These are phyloP conservation scores for Petaurus breviceps DNA, from an alignment of 2,113 vertebrate species.

Conservation along the genomic window DNA sequence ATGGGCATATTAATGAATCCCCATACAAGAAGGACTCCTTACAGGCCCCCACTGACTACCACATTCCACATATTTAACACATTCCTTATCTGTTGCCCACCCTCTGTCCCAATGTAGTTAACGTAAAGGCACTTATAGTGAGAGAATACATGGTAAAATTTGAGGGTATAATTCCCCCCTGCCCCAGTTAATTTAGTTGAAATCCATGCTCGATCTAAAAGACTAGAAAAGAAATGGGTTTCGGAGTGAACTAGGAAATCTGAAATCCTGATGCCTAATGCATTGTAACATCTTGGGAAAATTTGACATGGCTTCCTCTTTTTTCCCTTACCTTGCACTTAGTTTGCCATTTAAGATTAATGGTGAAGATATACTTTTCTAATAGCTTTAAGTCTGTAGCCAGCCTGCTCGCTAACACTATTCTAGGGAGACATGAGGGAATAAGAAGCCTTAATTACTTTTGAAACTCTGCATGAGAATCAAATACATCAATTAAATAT, in stretches of 20 bases:
- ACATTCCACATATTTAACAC: slow-evolving; percentile 34
- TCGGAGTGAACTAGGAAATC: slow-evolving; percentile 47
- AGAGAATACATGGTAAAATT: too few species aligned
- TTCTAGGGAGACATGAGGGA: slow-evolving; percentile 62
- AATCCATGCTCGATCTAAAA: slow-evolving; percentile 8
- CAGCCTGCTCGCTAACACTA: slow-evolving; percentile 59
- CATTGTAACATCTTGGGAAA: slow-evolving; percentile 19
- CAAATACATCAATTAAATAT: slow-evolving; percentile 71
- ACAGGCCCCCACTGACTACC: slow-evolving; percentile 50
- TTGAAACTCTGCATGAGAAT: slow-evolving; percentile 14
- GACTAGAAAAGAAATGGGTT: neutral
- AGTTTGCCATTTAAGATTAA: slow-evolving; percentile 79
- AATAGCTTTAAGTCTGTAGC: slow-evolving; percentile 66
- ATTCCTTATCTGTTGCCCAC: slow-evolving; percentile 56
- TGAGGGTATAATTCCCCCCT: slow-evolving; percentile 15
- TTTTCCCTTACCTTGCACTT: slow-evolving; percentile 60
- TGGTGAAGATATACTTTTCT: slow-evolving; percentile 57
- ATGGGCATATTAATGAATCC: slow-evolving; percentile 61
- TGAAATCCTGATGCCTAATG: slow-evolving; percentile 58
- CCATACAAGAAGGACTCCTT: slow-evolving; percentile 3
- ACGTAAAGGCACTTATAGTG: slow-evolving; percentile 29
- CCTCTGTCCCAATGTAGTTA: slow-evolving; percentile 33
- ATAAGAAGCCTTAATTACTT: slow-evolving; percentile 59
- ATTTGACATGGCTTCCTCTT: slow-evolving; percentile 38
- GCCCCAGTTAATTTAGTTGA: neutral